phyloP scores from a whole-genome alignment of 2,113 vertebrate genomes.

The Campylomormyrus tamandua region DNA sequence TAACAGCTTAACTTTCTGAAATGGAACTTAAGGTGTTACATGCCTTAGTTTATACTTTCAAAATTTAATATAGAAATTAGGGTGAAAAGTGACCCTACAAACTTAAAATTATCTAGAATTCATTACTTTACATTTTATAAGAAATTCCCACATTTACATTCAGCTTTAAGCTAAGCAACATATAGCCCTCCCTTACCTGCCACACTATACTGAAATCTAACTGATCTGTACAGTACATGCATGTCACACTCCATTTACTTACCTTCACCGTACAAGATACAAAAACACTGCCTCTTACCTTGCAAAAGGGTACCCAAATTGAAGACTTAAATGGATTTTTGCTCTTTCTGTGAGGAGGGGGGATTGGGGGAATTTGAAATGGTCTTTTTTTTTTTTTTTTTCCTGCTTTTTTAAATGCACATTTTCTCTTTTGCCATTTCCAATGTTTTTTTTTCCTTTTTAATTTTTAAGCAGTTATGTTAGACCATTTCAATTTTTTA shows the following conservation, averaged over 20 bases:
- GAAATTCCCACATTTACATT: neutral
- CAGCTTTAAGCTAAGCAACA: neutral
- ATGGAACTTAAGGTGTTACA: neutral
- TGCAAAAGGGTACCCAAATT: neutral
- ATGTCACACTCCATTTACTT: neutral
- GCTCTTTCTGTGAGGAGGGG: conserved; percentile 81
- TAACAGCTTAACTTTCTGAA: neutral
- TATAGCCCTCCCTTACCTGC: neutral
- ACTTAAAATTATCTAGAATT: neutral
- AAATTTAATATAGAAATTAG: neutral
- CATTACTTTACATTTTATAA: neutral
- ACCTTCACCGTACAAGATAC: neutral
- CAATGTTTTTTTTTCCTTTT: conserved; percentile 24
- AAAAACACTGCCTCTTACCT: neutral
- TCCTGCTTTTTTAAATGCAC: conserved; percentile 35
- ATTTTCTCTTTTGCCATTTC: conserved; percentile 28
- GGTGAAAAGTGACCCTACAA: neutral
- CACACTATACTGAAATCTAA: neutral
- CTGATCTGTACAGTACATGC: neutral
- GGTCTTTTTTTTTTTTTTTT: conserved; percentile 55
- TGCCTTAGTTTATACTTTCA: neutral
- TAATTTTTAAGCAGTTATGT: conserved; percentile 41
- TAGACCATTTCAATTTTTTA: conserved; percentile 97
- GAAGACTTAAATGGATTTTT: conserved; percentile 44
- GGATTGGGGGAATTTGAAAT: conserved; percentile 65